These are phyloP conservation scores for Brachionus rubens DNA, from an alignment of 1,140 invertebrate species.

Conservation along the genomic window DNA sequence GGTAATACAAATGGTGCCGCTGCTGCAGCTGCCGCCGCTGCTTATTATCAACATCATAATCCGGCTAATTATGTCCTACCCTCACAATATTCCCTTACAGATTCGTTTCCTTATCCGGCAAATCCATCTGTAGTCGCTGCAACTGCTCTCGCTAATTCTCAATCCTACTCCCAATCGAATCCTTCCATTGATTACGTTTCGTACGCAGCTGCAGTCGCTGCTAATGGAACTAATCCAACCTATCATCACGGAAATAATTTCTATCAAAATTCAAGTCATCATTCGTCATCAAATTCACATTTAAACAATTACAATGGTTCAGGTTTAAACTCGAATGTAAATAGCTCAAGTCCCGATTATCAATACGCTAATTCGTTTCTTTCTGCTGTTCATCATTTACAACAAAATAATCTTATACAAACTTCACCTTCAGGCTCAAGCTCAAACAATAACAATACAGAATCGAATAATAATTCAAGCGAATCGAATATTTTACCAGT, in stretches of 20 bases:
- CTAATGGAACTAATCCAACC: neutral
- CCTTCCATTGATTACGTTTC: constrained; percentile 21
- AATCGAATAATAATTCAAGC: neutral
- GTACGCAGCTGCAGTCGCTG: constrained; percentile 36
- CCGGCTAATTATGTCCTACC: constrained; percentile 23
- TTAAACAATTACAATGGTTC: neutral
- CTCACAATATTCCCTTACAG: constrained; percentile 6
- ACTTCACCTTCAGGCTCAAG: neutral
- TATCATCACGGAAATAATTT: constrained; percentile 12
- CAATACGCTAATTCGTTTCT: constrained; percentile 42
- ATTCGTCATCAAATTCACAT: neutral
- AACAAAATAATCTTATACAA: constrained; percentile 31
- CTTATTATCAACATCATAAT: constrained; percentile 32
- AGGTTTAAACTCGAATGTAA: neutral
- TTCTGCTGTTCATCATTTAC: constrained; percentile 25
- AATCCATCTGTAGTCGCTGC: neutral
- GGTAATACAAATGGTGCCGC: constrained; percentile 11
- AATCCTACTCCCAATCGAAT: neutral
- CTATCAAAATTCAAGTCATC: neutral
- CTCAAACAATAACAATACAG: constrained; percentile 14
- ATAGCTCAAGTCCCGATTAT: constrained; percentile 18
- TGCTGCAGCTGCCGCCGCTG: constrained; percentile 31
- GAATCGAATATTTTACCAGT: neutral
- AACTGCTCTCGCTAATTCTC: neutral
- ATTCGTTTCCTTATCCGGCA: constrained; percentile 1